A percentile compares a stretch with the other conserved stretches of the same genome.
phyloP scores from a whole-genome alignment of 2,888 invertebrate species.

The Callinectes sapidus region DNA sequence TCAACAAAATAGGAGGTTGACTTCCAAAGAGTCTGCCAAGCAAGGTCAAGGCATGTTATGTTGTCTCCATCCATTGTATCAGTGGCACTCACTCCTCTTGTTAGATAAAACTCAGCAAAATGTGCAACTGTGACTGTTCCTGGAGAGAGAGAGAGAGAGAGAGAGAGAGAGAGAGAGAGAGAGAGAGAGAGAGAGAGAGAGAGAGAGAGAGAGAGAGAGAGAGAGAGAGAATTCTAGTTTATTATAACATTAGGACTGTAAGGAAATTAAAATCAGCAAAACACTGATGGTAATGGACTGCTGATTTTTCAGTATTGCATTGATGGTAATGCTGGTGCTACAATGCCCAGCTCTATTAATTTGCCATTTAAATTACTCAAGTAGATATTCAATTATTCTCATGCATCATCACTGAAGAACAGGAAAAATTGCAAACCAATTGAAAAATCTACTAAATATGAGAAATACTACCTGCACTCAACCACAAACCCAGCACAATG shows the following conservation, averaged over 20 bases:
- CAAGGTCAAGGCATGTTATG: conserved; percentile 23
- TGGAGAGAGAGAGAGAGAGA: neutral
- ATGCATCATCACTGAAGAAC: too few relatives aligned
- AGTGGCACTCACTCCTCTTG: conserved; percentile 51
- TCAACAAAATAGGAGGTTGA: conserved; percentile 59
- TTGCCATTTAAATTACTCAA: too few relatives aligned
- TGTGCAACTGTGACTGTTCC: conserved; percentile 67
- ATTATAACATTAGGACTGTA: too few relatives aligned
- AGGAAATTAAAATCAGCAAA: too few relatives aligned
- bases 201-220: neutral
- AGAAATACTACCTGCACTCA: too few relatives aligned
- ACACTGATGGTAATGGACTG: too few relatives aligned
- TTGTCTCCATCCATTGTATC: conserved; percentile 53
- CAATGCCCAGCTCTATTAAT: too few relatives aligned
- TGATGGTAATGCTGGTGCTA: too few relatives aligned
- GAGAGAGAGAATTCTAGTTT: neutral
- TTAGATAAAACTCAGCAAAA: conserved; percentile 64
- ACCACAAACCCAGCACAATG: neutral
- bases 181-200: neutral
- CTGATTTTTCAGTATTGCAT: too few relatives aligned
- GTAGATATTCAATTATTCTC: too few relatives aligned
- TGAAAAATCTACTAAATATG: too few relatives aligned
- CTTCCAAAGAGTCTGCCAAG: conserved; percentile 51
- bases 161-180: neutral
- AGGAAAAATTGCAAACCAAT: too few relatives aligned